A percentile compares a stretch with the other conserved stretches of the same genome.
phyloP scores from a whole-genome alignment of 2,888 invertebrate species.

The Lysandra bellargus region DNA sequence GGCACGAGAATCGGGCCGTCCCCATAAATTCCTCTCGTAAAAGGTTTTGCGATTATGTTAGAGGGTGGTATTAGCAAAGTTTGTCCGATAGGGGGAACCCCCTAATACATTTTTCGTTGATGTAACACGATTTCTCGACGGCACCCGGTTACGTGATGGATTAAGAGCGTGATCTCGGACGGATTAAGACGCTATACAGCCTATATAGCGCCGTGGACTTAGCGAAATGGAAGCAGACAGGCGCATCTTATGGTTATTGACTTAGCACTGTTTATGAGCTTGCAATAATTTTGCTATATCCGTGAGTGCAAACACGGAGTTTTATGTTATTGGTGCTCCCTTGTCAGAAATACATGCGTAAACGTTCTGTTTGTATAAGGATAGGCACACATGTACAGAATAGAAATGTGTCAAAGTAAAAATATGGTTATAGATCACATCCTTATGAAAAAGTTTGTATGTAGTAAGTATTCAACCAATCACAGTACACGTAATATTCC shows the following conservation, averaged over 20 bases:
- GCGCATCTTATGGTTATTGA: slow-evolving; percentile 12
- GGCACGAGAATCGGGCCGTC: slow-evolving; percentile 77
- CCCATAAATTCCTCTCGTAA: slow-evolving; percentile 81
- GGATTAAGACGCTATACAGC: slow-evolving; percentile 76
- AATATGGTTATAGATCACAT: background rate
- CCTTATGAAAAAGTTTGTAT: too few species aligned
- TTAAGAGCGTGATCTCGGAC: slow-evolving; percentile 74
- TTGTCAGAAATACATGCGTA: background rate
- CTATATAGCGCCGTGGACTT: slow-evolving; percentile 73
- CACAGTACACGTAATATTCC: too few species aligned
- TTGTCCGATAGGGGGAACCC: slow-evolving; percentile 75
- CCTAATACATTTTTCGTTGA: slow-evolving; percentile 82
- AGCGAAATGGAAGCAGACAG: slow-evolving; percentile 52
- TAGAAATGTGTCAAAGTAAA: background rate
- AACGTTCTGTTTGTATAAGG: background rate
- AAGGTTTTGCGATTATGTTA: slow-evolving; percentile 80
- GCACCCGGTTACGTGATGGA: slow-evolving; percentile 81
- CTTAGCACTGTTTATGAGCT: slow-evolving; percentile 13
- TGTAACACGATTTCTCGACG: slow-evolving; percentile 81
- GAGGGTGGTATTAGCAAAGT: slow-evolving; percentile 81
- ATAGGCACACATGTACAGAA: background rate
- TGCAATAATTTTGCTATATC: slow-evolving; percentile 17
- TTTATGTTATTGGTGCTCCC: background rate
- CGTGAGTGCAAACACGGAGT: slow-evolving; percentile 5
- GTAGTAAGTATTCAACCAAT: too few species aligned